Percentiles rank a stretch among this genome's conserved stretches.
Evolutionary conservation across 2,797 vertebrate genomes (phyloP).

Genomic region (Hippocampus kuda): DNA sequence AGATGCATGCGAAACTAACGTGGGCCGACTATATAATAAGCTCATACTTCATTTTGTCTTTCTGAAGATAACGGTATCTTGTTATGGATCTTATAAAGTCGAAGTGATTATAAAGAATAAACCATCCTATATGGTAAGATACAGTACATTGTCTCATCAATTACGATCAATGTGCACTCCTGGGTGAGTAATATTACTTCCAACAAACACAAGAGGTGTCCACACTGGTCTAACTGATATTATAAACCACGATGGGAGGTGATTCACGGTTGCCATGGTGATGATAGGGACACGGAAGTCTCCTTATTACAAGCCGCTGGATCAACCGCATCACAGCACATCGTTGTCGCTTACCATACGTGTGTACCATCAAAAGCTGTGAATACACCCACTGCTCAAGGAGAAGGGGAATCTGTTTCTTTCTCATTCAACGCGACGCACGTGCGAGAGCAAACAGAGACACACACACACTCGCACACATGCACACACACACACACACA

Average conservation of each 20-base stretch:
- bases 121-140: no score
- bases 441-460: not conserved
- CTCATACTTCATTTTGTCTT: not conserved
- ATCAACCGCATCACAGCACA: no score
- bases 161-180: not conserved
- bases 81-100: not conserved
- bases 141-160: not conserved
- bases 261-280: slow-evolving; percentile 1
- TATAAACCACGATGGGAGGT: not conserved
- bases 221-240: not conserved
- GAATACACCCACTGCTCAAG: no score
- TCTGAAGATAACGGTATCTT: not conserved
- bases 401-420: not conserved
- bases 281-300: not conserved
- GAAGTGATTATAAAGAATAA: not conserved
- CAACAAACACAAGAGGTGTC: not conserved
- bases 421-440: not conserved
- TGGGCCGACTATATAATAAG: not conserved
- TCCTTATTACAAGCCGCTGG: not conserved
- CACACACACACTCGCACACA: not conserved
- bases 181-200: not conserved
- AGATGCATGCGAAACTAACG: not conserved
- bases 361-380: not conserved
- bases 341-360: not conserved
- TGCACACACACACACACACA: not conserved